Percentiles rank a stretch among this genome's conserved stretches.
These are phyloP conservation scores for Protonemura montana DNA, from an alignment of 2,888 invertebrate genomes.

Conservation along the genomic window DNA sequence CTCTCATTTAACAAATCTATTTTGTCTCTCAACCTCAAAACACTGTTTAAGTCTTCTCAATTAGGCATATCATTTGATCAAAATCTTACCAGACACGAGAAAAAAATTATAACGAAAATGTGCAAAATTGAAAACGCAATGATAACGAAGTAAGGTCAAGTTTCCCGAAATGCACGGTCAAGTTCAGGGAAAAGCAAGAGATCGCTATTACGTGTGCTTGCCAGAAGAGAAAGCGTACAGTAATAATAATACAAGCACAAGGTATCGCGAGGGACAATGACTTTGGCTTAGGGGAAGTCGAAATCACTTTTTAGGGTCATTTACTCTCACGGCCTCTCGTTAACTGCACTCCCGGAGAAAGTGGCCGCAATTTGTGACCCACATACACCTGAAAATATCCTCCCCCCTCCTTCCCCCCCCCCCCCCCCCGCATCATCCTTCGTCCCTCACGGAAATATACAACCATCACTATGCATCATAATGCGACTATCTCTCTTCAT, in stretches of 20 bases:
- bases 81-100: background rate
- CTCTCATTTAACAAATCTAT: too few relatives aligned
- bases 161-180: conserved; percentile 33
- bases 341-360: conserved; percentile 35
- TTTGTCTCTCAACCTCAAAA: too few relatives aligned
- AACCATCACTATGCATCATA: background rate
- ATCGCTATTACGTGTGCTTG: background rate
- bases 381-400: conserved; percentile 18
- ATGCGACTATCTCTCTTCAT: background rate
- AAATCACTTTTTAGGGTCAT: conserved; percentile 39
- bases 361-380: conserved; percentile 45
- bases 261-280: conserved; percentile 26
- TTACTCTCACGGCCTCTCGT: conserved; percentile 35
- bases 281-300: conserved; percentile 19
- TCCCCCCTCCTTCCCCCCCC: conserved; percentile 21
- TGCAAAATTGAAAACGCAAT: conserved; percentile 15
- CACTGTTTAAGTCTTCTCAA: too few relatives aligned
- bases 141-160: conserved; percentile 15
- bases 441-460: too few relatives aligned
- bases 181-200: conserved; percentile 27
- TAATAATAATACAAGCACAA: conserved; percentile 10
- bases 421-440: conserved; percentile 23
- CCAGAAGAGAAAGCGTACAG: conserved; percentile 23
- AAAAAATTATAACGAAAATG: background rate
- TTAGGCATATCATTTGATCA: too few relatives aligned